Evolutionary conservation across 1,140 invertebrate species (phyloP).

Genomic region (Pomacea maculata): DNA sequence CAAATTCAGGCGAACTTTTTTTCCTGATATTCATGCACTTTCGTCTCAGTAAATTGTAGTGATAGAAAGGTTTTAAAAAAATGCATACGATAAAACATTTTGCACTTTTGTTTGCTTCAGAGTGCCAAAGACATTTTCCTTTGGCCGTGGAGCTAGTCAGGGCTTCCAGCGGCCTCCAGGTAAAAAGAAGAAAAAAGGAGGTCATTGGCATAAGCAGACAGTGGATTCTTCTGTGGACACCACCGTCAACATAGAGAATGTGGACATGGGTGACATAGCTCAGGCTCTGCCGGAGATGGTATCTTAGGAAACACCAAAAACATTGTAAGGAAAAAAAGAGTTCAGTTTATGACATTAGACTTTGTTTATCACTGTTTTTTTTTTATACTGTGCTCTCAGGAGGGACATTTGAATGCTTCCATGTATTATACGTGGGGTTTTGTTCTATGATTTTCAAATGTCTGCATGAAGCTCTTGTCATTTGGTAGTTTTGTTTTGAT

Average conservation of each 20-base stretch:
- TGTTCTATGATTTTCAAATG: too few species aligned
- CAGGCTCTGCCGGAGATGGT: slow-evolving; percentile 25
- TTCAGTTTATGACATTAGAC: too few species aligned
- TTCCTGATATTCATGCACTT: not conserved
- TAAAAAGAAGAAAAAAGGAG: slow-evolving; percentile 13
- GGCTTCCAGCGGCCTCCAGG: slow-evolving; percentile 37
- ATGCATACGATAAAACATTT: not conserved
- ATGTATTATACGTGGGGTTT: too few species aligned
- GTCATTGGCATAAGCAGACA: slow-evolving; percentile 39
- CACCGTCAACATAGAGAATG: slow-evolving; percentile 37
- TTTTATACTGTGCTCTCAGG: too few species aligned
- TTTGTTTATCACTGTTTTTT: too few species aligned
- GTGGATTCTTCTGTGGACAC: slow-evolving; percentile 23
- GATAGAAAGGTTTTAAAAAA: not conserved
- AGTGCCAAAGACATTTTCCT: slow-evolving; percentile 46
- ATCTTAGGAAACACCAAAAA: not conserved
- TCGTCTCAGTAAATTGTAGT: not conserved
- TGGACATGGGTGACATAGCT: slow-evolving; percentile 39
- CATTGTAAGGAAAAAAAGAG: too few species aligned
- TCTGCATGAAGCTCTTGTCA: too few species aligned
- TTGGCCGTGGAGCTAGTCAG: slow-evolving; percentile 43
- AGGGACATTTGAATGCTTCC: too few species aligned
- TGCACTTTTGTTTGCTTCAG: slow-evolving; percentile 28
- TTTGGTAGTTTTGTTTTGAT: too few species aligned
- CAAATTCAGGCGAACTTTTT: not conserved